These are phyloP conservation scores for Carduelis carduelis DNA, from an alignment of 2,797 vertebrate species.

Conservation along the genomic window DNA sequence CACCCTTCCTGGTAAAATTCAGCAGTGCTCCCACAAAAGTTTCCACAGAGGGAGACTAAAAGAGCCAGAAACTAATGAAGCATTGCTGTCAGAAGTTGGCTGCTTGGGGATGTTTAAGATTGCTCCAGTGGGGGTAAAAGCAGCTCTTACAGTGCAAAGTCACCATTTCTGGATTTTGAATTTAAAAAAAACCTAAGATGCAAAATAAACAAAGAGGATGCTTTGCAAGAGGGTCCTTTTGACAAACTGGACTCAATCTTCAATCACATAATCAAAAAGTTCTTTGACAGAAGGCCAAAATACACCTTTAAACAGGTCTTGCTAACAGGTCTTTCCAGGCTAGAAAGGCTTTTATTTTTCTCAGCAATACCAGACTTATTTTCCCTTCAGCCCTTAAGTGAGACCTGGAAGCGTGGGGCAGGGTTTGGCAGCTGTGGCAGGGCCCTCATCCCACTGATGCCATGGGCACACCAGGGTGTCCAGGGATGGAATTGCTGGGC, in stretches of 20 bases:
- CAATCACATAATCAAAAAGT: neutral
- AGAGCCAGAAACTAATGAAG: neutral
- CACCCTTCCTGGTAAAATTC: neutral
- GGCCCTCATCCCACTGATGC: neutral
- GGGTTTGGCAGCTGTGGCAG: neutral
- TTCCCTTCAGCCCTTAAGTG: neutral
- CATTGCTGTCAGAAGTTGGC: neutral
- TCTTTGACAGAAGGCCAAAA: neutral
- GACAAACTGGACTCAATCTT: neutral
- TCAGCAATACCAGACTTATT: neutral
- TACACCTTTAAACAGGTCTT: neutral
- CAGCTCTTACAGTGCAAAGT: neutral
- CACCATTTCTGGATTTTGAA: neutral
- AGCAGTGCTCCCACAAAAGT: neutral
- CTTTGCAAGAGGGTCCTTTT: neutral
- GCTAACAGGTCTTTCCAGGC: neutral
- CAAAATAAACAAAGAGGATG: neutral
- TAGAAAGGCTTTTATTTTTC: neutral
- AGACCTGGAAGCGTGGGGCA: neutral
- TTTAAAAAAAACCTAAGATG: neutral
- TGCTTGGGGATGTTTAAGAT: neutral
- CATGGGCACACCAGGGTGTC: neutral
- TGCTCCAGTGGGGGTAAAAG: neutral
- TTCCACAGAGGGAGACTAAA: neutral
- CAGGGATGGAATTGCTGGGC: neutral